Base-by-base conservation (phyloP, 2,797 vertebrate species). In the Oreochromis grahami region DNA sequence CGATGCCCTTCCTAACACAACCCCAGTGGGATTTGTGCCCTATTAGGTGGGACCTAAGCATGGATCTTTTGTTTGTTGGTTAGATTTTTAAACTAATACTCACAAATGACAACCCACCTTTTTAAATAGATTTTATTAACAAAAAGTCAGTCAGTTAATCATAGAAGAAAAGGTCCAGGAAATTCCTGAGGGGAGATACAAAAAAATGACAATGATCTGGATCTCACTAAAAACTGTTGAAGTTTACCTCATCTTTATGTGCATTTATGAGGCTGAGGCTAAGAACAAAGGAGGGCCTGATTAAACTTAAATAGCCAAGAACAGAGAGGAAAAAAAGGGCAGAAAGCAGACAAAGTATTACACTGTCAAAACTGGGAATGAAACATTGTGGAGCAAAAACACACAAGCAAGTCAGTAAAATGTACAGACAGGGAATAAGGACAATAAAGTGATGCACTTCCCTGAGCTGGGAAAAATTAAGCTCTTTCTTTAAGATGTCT, bases 41-140 rank as follows among this genome's bases (percentile, higher is more conserved):
- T 14, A 41, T 36, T 41, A 5, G 11, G n/a, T 65, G 60, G 34
- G 0, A 65, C 41, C 6, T 8, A 41, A 68, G 21, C 36, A 24
- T 41, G 19, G 36, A 68, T 9, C n/a, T 24, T 41, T 41, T 41
- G 36, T n/a, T 68, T 65, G 60, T 38, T 1, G 1, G 19, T 38
- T 38, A 65, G 60, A 65, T 38, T 34, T n/a, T 65, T 38, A 21
- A 65, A 65, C 60, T 38, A 38, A 2, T 8, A 0, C 24, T 74
- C 41, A 85, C 24, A 85, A 84, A 89, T 17, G 26, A 90, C 26
- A 72, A 72, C 38, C n/a, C 76, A 24, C 53, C 36, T 50, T 48
- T 83, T 90, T 81, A 3, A 65, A 77, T 68, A 81, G 10, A 63
- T 81, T 96, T 93, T 94, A 96, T 95, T 95, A 93, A 92, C 80